Conservation (phyloP, 2,797 vertebrate species). For the Pteropus rufus region DNA sequence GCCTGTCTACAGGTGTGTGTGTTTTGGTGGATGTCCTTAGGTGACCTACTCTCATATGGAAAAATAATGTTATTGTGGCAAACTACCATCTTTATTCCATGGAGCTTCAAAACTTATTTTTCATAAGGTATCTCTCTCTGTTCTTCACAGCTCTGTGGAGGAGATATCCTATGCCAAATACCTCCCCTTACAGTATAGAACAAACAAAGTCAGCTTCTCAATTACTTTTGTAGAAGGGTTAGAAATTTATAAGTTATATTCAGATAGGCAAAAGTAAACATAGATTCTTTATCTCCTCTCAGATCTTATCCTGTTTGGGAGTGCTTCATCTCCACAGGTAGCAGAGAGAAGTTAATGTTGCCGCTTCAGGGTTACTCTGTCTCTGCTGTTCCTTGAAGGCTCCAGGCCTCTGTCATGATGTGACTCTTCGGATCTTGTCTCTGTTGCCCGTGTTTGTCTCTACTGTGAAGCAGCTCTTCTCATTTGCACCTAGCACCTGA, state of each 20-base stretch:
- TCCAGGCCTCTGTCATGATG: background rate
- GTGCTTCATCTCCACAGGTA: background rate
- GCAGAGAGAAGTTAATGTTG: background rate
- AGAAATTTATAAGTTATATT: background rate
- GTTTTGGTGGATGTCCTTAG: slow-evolving; percentile 19
- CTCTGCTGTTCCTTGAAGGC: background rate
- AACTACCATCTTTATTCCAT: background rate
- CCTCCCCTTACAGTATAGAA: background rate
- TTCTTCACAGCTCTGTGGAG: background rate
- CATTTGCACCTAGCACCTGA: background rate
- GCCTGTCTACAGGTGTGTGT: background rate
- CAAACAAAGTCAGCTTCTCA: background rate
- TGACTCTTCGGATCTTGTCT: background rate
- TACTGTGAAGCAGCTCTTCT: background rate
- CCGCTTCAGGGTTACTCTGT: background rate
- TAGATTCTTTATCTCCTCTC: background rate
- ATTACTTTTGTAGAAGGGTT: background rate
- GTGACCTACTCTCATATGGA: background rate
- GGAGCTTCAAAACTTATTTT: background rate
- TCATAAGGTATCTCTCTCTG: background rate
- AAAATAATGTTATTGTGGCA: background rate
- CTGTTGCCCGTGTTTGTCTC: background rate
- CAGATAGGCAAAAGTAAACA: background rate
- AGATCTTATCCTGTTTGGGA: background rate
- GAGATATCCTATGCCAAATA: background rate